Percentiles rank a stretch among this genome's conserved stretches.
phyloP scores from a whole-genome alignment of 2,113 vertebrate species.

The Podilymbus podiceps region DNA sequence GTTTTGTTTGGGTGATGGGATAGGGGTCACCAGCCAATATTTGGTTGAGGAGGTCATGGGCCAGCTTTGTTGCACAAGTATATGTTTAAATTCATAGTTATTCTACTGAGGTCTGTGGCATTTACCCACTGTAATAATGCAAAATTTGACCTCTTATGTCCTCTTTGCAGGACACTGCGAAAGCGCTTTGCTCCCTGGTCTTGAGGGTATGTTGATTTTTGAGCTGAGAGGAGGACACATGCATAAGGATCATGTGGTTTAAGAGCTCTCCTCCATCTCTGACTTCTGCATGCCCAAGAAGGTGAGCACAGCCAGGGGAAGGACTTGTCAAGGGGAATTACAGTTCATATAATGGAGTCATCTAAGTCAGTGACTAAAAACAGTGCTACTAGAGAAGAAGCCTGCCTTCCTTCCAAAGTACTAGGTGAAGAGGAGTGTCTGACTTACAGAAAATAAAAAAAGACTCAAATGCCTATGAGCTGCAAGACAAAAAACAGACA shows the following conservation, averaged over 20 bases:
- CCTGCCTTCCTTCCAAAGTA: background rate
- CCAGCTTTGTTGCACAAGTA: slow-evolving; percentile 19
- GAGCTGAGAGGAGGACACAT: background rate
- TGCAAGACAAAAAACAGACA: background rate
- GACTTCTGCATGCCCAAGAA: background rate
- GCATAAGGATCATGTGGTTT: background rate
- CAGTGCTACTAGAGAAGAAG: background rate
- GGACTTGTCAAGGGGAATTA: background rate
- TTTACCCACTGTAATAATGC: background rate
- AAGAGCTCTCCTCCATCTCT: background rate
- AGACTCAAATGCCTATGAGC: background rate
- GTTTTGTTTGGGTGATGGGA: slow-evolving; percentile 8
- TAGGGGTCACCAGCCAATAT: background rate
- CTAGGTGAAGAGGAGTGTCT: background rate
- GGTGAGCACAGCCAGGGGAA: background rate
- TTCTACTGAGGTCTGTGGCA: background rate
- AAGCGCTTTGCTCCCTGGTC: accelerated
- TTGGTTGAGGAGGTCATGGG: background rate
- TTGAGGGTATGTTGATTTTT: background rate
- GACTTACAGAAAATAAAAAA: background rate
- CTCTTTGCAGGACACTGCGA: background rate
- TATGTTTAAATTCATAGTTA: background rate
- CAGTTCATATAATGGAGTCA: background rate
- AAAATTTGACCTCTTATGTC: background rate
- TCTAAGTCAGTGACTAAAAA: background rate